Percentiles rank a stretch among this genome's conserved stretches.
These are phyloP conservation scores for Thymelicus sylvestris DNA, from an alignment of 2,888 invertebrate genomes.

Conservation along the genomic window DNA sequence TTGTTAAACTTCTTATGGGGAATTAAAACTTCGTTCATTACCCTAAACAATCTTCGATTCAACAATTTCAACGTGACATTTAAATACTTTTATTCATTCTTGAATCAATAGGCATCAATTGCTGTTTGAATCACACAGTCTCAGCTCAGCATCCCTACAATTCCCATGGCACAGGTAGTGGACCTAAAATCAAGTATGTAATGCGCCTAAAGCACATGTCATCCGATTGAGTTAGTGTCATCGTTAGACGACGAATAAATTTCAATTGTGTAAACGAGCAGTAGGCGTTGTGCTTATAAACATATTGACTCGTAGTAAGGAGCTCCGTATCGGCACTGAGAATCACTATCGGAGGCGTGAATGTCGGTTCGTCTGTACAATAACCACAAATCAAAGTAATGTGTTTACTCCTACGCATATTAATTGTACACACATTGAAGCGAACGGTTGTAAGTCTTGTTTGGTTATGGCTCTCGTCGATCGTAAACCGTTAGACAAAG, in stretches of 20 bases:
- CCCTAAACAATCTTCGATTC: too few relatives aligned
- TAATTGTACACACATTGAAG: constrained; percentile 37
- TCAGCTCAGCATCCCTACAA: too few relatives aligned
- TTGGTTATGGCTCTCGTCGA: constrained; percentile 23
- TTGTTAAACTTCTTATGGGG: too few relatives aligned
- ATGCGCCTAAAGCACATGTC: background rate
- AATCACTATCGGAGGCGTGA: constrained; percentile 37
- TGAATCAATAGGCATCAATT: too few relatives aligned
- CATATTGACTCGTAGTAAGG: constrained; percentile 35
- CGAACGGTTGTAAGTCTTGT: constrained; percentile 33
- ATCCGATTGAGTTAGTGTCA: constrained; percentile 18
- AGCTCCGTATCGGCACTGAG: constrained; percentile 21
- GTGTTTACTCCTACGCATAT: constrained; percentile 39
- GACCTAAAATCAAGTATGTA: background rate
- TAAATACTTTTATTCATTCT: too few relatives aligned
- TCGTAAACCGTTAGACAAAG: constrained; percentile 36
- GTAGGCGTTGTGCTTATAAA: constrained; percentile 32
- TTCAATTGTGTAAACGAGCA: constrained; percentile 38
- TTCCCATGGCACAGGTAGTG: too few relatives aligned
- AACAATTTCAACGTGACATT: too few relatives aligned
- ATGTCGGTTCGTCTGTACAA: constrained; percentile 34
- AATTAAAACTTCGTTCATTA: too few relatives aligned
- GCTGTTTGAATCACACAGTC: too few relatives aligned
- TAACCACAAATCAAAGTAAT: constrained; percentile 38
- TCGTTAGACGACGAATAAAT: constrained; percentile 34